phyloP scores from a whole-genome alignment of 2,888 invertebrate species.

The Dendrolimus houi region DNA sequence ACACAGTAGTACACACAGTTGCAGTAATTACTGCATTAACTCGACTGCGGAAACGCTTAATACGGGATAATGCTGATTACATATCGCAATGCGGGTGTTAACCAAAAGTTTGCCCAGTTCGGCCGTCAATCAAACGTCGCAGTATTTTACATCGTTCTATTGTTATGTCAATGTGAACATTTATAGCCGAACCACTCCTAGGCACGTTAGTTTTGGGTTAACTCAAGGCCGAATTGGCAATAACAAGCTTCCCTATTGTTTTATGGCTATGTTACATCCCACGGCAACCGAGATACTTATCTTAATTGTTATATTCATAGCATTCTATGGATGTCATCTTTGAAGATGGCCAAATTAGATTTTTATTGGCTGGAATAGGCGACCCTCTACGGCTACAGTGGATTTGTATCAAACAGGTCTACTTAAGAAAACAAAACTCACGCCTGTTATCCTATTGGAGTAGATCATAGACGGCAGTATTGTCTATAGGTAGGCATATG shows the following conservation, averaged over 20 bases:
- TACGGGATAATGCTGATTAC: slow-evolving; percentile 45
- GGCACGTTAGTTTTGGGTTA: not conserved
- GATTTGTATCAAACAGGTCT: no score
- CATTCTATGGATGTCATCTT: not conserved
- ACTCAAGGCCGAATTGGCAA: slow-evolving; percentile 3
- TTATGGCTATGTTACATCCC: not conserved
- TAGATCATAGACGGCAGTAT: no score
- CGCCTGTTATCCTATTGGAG: no score
- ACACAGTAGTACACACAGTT: slow-evolving; percentile 25
- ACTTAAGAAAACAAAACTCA: no score
- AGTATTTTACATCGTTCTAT: slow-evolving; percentile 22
- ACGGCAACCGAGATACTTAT: not conserved
- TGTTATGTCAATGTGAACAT: slow-evolving; percentile 20
- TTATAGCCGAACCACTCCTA: slow-evolving; percentile 8
- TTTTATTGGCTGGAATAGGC: no score
- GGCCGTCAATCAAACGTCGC: slow-evolving; percentile 38
- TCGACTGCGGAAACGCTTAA: slow-evolving; percentile 40
- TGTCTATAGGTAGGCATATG: no score
- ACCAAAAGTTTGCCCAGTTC: slow-evolving; percentile 33
- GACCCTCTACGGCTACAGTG: no score
- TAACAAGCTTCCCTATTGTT: slow-evolving; percentile 6
- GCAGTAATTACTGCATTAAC: slow-evolving; percentile 49
- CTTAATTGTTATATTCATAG: not conserved
- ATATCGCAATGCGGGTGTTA: slow-evolving; percentile 43
- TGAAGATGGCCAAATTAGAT: no score